Evolutionary conservation across 2,113 vertebrate species (phyloP).

Genomic region (Leiothrix lutea): DNA sequence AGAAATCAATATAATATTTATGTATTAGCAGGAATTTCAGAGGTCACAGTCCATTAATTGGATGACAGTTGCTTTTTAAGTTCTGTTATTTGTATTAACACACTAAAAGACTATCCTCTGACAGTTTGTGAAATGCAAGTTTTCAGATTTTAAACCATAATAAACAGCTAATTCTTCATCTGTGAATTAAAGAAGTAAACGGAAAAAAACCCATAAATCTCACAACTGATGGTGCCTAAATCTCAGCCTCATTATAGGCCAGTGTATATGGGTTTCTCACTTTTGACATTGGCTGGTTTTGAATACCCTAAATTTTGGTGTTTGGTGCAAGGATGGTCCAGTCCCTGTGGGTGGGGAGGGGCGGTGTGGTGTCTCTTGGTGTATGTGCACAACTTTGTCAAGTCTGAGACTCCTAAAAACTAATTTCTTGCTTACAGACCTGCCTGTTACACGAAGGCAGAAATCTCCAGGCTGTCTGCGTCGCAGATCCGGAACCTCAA

Average conservation of each 20-base stretch:
- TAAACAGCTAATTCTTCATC: not conserved
- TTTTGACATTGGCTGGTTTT: not conserved
- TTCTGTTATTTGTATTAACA: not conserved
- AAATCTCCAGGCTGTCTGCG: slow-evolving; percentile 89
- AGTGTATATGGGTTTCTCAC: not conserved
- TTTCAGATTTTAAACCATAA: not conserved
- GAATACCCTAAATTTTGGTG: not conserved
- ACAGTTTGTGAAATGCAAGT: not conserved
- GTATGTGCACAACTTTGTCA: not conserved
- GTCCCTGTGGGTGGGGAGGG: not conserved
- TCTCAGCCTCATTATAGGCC: not conserved
- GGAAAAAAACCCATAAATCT: not conserved
- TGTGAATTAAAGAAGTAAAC: not conserved
- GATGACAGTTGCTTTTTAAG: not conserved
- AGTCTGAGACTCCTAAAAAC: not conserved
- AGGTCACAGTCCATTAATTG: not conserved
- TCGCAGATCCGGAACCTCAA: slow-evolving; percentile 94
- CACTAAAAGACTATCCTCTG: not conserved
- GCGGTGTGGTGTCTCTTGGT: not conserved
- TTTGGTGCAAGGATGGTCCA: not conserved
- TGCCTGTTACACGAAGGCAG: slow-evolving; percentile 80
- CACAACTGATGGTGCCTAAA: not conserved
- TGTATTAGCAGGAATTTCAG: not conserved
- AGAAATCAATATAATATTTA: not conserved
- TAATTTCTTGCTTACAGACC: slow-evolving; percentile 63